A percentile compares a stretch with the other conserved stretches of the same genome.
Conservation (phyloP, 2,113 vertebrate species). For the Fukomys damarensis region DNA sequence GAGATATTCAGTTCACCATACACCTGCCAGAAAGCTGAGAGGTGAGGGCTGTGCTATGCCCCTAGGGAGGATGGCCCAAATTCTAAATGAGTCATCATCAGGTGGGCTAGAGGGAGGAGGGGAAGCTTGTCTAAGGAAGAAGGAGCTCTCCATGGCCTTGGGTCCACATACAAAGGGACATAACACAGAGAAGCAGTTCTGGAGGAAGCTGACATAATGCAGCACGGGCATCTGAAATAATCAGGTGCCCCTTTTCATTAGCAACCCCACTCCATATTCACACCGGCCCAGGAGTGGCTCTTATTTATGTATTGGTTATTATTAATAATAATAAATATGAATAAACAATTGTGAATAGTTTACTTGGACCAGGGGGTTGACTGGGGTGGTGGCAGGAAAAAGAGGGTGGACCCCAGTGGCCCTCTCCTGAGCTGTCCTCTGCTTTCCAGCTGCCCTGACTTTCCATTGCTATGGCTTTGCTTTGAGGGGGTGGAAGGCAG, state of each 20-base stretch:
- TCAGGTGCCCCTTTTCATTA: not conserved
- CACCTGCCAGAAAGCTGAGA: not conserved
- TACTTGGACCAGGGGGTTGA: conserved; percentile 71
- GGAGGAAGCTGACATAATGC: not conserved
- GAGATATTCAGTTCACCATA: not conserved
- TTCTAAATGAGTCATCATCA: conserved; percentile 15
- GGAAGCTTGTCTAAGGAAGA: not conserved
- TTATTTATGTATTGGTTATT: conserved; percentile 69
- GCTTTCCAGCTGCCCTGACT: conserved; percentile 59
- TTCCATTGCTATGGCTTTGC: not conserved
- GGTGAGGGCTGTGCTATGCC: not conserved
- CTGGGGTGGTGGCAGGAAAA: conserved; percentile 86
- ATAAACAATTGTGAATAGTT: conserved; percentile 63
- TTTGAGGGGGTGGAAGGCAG: not conserved
- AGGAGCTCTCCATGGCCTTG: not conserved
- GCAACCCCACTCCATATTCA: not conserved
- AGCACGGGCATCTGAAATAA: not conserved
- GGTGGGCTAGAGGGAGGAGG: not conserved
- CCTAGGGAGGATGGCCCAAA: not conserved
- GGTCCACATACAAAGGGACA: not conserved
- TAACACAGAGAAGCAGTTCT: not conserved
- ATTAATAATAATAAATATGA: conserved; percentile 70
- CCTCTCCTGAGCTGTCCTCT: conserved; percentile 25
- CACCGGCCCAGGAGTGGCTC: conserved; percentile 27
- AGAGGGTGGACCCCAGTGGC: conserved; percentile 71